Conservation (phyloP, 2,113 vertebrate genomes). For the Dissostichus mawsoni region DNA sequence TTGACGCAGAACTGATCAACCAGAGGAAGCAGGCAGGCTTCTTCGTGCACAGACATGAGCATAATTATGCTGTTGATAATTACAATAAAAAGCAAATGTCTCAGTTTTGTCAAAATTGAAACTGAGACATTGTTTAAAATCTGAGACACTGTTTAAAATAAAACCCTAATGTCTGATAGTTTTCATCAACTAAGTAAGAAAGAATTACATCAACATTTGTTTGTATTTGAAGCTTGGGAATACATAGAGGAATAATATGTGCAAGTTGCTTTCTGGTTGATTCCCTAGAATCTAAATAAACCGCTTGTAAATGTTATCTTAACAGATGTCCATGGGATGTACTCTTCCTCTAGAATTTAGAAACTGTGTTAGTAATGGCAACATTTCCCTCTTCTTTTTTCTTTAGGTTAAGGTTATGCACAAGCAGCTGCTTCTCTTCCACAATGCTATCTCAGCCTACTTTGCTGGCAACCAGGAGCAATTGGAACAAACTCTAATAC, state of each 20-base stretch:
- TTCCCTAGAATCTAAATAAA: not conserved
- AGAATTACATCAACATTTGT: not conserved
- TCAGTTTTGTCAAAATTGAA: not conserved
- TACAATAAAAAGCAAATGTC: not conserved
- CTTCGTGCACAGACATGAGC: not conserved
- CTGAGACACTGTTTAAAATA: no score
- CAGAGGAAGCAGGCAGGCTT: not conserved
- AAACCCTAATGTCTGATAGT: no score
- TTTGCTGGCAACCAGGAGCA: constrained; percentile 99
- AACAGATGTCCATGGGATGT: not conserved
- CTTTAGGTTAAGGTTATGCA: constrained; percentile 98
- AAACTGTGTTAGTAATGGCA: constrained; percentile 22
- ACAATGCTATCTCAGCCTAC: constrained; percentile 97
- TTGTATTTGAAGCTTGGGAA: not conserved
- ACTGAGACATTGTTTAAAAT: no score
- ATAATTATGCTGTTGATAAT: not conserved
- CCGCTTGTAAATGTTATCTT: not conserved
- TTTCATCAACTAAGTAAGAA: no score
- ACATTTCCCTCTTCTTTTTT: not conserved
- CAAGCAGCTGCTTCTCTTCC: constrained; percentile 98
- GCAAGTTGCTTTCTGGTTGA: not conserved
- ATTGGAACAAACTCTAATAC: constrained; percentile 96
- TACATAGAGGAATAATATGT: not conserved
- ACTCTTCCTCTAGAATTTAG: constrained; percentile 13
- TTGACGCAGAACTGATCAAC: not conserved